Evolutionary conservation across 2,888 invertebrate species (phyloP).

Genomic region (Desoria tigrina): DNA sequence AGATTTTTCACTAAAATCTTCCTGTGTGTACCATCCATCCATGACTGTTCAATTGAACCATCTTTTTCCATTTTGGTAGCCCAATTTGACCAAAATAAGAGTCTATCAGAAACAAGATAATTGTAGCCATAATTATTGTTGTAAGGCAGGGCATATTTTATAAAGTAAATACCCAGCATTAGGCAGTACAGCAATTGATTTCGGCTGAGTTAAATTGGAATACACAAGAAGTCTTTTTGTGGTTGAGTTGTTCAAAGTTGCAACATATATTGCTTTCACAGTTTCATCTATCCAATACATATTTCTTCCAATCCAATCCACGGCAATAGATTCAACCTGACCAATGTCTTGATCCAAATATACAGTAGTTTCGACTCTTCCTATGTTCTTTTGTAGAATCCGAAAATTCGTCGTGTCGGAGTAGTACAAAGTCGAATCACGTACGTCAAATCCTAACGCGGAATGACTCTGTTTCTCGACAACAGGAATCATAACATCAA

Average conservation of each 20-base stretch:
- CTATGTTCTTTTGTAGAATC: constrained; percentile 61
- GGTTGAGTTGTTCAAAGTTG: constrained; percentile 64
- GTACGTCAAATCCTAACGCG: constrained; percentile 70
- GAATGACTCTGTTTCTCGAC: constrained; percentile 67
- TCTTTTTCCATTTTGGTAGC: constrained; percentile 21
- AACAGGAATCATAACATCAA: constrained; percentile 70
- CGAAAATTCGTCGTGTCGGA: constrained; percentile 59
- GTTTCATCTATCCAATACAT: constrained; percentile 82
- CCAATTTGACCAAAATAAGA: constrained; percentile 13
- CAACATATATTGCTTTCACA: constrained; percentile 68
- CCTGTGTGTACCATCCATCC: constrained; percentile 72
- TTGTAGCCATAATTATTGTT: too few species aligned
- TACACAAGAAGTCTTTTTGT: constrained; percentile 63
- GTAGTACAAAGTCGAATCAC: constrained; percentile 66
- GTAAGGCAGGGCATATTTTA: background rate
- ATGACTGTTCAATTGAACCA: constrained; percentile 69
- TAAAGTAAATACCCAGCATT: constrained; percentile 62
- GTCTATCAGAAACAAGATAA: background rate
- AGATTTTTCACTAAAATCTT: constrained; percentile 63
- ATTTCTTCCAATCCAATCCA: constrained; percentile 80
- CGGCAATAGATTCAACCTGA: constrained; percentile 73
- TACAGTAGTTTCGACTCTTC: constrained; percentile 63
- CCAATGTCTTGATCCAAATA: constrained; percentile 65
- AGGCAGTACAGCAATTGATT: constrained; percentile 71
- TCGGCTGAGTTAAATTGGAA: constrained; percentile 64